phyloP scores from a whole-genome alignment of 2,113 vertebrate genomes.

The Festucalex cinctus region DNA sequence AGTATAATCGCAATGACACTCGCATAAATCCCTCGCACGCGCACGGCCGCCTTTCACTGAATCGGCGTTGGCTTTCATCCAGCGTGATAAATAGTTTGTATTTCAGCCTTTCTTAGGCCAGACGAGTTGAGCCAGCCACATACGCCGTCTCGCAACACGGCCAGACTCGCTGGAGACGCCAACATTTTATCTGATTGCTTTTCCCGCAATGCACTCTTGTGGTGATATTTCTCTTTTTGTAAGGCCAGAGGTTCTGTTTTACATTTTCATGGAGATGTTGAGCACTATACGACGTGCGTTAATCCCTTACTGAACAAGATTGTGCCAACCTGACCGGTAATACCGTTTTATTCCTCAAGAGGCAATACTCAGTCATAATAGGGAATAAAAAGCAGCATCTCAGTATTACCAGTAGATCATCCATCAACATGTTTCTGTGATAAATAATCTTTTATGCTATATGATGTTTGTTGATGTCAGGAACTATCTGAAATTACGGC shows the following conservation, averaged over 20 bases:
- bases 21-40: neutral
- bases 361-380: neutral
- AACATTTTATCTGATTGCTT: conserved; percentile 5
- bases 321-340: neutral
- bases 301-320: neutral
- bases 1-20: conserved; percentile 3
- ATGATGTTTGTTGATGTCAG: no score
- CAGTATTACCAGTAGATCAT: no score
- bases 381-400: no score
- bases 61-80: conserved; percentile 3
- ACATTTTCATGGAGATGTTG: neutral
- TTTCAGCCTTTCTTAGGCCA: neutral
- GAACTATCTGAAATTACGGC: no score
- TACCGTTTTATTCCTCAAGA: neutral
- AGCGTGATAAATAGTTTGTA: conserved; percentile 10
- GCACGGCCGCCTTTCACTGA: no score
- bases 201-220: conserved; percentile 1
- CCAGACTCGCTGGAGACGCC: neutral
- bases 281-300: neutral
- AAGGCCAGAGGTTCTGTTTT: neutral
- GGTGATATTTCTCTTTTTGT: neutral
- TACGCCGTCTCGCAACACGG: neutral
- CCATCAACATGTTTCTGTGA: no score
- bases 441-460: no score
- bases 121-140: neutral